These are phyloP conservation scores for Drosophila dunni DNA, from an alignment of 1,140 invertebrate genomes.

Conservation along the genomic window DNA sequence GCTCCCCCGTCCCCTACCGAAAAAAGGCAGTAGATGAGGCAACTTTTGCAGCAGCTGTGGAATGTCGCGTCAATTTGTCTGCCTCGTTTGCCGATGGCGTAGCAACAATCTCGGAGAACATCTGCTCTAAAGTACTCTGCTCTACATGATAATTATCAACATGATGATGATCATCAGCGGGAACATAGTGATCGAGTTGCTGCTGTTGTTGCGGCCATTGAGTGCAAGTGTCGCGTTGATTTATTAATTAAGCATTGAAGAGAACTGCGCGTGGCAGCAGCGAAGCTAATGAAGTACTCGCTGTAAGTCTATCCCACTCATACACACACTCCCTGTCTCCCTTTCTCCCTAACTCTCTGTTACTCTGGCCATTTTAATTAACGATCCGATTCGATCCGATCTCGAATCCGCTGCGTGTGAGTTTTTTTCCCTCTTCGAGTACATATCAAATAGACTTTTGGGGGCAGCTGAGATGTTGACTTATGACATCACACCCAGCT, in stretches of 20 bases:
- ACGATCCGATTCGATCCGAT: slow-evolving; percentile 55
- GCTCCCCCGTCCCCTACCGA: too few species aligned
- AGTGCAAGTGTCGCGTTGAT: slow-evolving; percentile 84
- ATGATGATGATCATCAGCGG: slow-evolving; percentile 6
- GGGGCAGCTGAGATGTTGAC: slow-evolving; percentile 65
- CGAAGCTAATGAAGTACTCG: slow-evolving; percentile 78
- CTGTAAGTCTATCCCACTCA: not conserved
- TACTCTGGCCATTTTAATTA: slow-evolving; percentile 76
- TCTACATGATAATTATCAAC: slow-evolving; percentile 23
- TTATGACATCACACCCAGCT: slow-evolving; percentile 75
- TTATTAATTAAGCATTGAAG: slow-evolving; percentile 84
- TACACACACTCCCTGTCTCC: slow-evolving; percentile 9
- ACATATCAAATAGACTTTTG: slow-evolving; percentile 46
- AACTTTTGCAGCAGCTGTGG: slow-evolving; percentile 47
- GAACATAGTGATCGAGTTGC: slow-evolving; percentile 13
- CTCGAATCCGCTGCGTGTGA: slow-evolving; percentile 1
- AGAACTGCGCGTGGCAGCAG: slow-evolving; percentile 60
- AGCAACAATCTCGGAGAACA: slow-evolving; percentile 66
- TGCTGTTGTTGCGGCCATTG: slow-evolving; percentile 61
- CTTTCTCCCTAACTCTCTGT: not conserved
- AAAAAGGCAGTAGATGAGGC: not conserved
- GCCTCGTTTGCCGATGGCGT: slow-evolving; percentile 55
- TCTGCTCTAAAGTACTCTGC: slow-evolving; percentile 26
- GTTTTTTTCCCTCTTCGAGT: not conserved
- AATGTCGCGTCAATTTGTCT: slow-evolving; percentile 82